A percentile compares a stretch with the other conserved stretches of the same genome.
These are phyloP conservation scores for zebrafish (Danio rerio) DNA, from an alignment of 2,113 vertebrate genomes.

Conservation along the genomic window GRCz12tu NC_133199.1:21618001-21618500, in stretches of 20 bases:
- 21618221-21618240: too few species aligned
- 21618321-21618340: slow-evolving; percentile 34
- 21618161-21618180: too few species aligned
- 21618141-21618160: too few species aligned
- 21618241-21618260: background rate
- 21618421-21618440: slow-evolving; percentile 34
- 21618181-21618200: too few species aligned
- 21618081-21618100: too few species aligned
- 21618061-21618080: too few species aligned
- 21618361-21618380: slow-evolving; percentile 52
- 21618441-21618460: slow-evolving; percentile 41
- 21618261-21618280: slow-evolving; percentile 22
- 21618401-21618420: slow-evolving; percentile 35
- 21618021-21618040: too few species aligned
- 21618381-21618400: slow-evolving; percentile 36
- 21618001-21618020: too few species aligned
- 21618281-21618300: slow-evolving; percentile 33
- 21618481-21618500: background rate
- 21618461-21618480: slow-evolving; percentile 34
- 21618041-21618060: too few species aligned
- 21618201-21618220: too few species aligned
- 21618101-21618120: too few species aligned
- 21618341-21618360: slow-evolving; percentile 39
- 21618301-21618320: slow-evolving; percentile 31
- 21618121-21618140: too few species aligned